Evolutionary conservation across 2,797 vertebrate genomes (phyloP), one percentile per base, ranked within the genome.

Genomic region (Lycodopsis pacificus): DNA sequence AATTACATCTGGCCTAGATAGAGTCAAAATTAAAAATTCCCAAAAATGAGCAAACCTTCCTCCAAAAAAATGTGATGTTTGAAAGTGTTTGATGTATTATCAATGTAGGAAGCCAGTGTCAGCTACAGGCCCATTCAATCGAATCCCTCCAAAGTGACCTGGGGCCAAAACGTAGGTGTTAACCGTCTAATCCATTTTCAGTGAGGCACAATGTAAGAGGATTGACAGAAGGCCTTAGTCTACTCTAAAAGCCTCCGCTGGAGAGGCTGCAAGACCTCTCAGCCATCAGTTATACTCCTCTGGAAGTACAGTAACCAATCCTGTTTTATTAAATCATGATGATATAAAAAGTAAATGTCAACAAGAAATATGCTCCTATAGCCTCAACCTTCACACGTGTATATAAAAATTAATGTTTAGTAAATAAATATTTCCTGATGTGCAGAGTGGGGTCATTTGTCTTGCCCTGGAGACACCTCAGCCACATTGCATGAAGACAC

Each of bases 141-240:
- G 84, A 93, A 93, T 93, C 93, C 85, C 85, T 90, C 77, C 90
- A 94, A 95, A 94, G 94, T 95, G 93, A 95, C 95, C 93, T 19
- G 77, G 56, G 81, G 83, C 83, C 89, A 84, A 93, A 91, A 89
- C 57, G 82, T 85, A 85, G 88, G 91, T 89, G 88, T 89, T 90
- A 90, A 34, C 88, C 88, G 86, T 78, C 88, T 96, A 96, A 96
- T 96, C 95, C 94, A 94, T 91, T 91, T 93, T 92, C 90, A 89
- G 86, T 88, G 86, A 92, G 91, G 90, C 86, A 81, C 85, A 86
- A 82, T 91, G 79, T 96, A 96, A 96, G 95, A 96, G 95, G 95
- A 96, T 96, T 96, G 94, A 77, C 84, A 77, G 71, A 81, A 85
- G 91, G 87, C 88, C 88, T 93, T 86, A 89, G 82, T 63, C 76